These are phyloP conservation scores for Drosophila phalerata DNA, from an alignment of 2,888 invertebrate species.

Conservation along the genomic window DNA sequence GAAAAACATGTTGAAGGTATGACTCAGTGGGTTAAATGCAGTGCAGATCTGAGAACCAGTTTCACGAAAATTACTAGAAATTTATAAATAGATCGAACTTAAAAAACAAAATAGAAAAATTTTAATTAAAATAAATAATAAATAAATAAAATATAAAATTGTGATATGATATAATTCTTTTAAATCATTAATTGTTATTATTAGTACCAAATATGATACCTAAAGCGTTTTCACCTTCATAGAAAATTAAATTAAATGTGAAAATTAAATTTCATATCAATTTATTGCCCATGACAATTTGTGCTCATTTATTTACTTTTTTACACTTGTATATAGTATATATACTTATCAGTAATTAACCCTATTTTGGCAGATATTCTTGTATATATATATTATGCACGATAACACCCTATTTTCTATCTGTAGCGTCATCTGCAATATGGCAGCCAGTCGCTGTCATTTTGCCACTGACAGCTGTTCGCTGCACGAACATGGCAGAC, in stretches of 20 bases:
- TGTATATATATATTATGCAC: constrained; percentile 4
- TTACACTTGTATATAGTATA: background rate
- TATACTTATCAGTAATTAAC: constrained; percentile 27
- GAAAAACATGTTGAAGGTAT: constrained; percentile 10
- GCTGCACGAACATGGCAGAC: constrained; percentile 55
- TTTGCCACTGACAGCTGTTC: constrained; percentile 70
- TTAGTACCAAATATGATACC: too few species aligned
- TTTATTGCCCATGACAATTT: background rate
- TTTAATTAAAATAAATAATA: too few species aligned
- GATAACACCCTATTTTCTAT: background rate
- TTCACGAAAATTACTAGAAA: background rate
- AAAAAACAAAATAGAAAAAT: too few species aligned
- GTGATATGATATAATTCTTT: too few species aligned
- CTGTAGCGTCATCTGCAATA: constrained; percentile 49
- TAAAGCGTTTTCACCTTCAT: too few species aligned
- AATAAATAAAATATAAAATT: too few species aligned
- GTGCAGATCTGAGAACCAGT: background rate
- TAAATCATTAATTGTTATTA: too few species aligned
- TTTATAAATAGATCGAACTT: background rate
- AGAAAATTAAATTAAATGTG: too few species aligned
- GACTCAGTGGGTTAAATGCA: background rate
- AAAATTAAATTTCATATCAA: too few species aligned
- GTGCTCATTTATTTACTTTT: background rate
- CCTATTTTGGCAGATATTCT: constrained; percentile 19
- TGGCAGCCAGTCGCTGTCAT: constrained; percentile 66